Percentiles rank a stretch among this genome's conserved stretches.
Conservation (phyloP, 30 jellyfish, hydroid and myxozoan genomes). For the Aurelia sp. region DNA sequence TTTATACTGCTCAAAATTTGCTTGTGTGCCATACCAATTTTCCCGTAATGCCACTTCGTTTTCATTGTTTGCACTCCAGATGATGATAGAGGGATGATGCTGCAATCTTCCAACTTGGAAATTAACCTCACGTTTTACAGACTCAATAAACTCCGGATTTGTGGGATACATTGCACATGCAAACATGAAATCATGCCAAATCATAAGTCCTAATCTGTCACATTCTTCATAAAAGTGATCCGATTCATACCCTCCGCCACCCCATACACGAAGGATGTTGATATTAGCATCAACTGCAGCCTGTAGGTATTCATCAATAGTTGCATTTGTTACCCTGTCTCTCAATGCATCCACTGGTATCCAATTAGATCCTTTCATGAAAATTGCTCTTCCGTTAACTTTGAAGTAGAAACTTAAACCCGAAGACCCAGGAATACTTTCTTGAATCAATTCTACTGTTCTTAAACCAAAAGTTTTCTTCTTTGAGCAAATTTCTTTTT, state of each 20-base stretch:
- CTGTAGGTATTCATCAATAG: slow-evolving; percentile 31
- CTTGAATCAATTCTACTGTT: slow-evolving; percentile 89
- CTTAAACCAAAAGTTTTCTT: slow-evolving; percentile 72
- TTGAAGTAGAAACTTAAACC: slow-evolving; percentile 91
- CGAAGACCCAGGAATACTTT: slow-evolving; percentile 70
- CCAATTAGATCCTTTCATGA: slow-evolving; percentile 96
- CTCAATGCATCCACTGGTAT: slow-evolving; percentile 88
- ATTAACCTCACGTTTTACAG: slow-evolving; percentile 52
- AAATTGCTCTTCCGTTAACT: slow-evolving; percentile 66
- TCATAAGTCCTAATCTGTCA: slow-evolving; percentile 68
- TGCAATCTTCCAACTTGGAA: slow-evolving; percentile 79
- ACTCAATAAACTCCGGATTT: slow-evolving; percentile 52
- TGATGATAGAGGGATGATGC: slow-evolving; percentile 76
- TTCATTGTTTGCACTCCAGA: slow-evolving; percentile 97
- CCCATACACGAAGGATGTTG: slow-evolving; percentile 96
- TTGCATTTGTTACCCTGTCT: slow-evolving; percentile 65
- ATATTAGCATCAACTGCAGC: slow-evolving; percentile 81
- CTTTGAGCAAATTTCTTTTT: slow-evolving; percentile 14
- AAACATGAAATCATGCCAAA: slow-evolving; percentile 97
- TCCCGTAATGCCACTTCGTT: slow-evolving; percentile 91
- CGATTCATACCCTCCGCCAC: slow-evolving; percentile 91
- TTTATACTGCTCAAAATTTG: slow-evolving; percentile 21
- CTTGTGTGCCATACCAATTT: slow-evolving; percentile 68
- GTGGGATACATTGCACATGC: slow-evolving; percentile 96
- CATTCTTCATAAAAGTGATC: slow-evolving; percentile 79